phyloP scores from a whole-genome alignment of 2,888 invertebrate genomes.

The Drosophila mayaguana region DNA sequence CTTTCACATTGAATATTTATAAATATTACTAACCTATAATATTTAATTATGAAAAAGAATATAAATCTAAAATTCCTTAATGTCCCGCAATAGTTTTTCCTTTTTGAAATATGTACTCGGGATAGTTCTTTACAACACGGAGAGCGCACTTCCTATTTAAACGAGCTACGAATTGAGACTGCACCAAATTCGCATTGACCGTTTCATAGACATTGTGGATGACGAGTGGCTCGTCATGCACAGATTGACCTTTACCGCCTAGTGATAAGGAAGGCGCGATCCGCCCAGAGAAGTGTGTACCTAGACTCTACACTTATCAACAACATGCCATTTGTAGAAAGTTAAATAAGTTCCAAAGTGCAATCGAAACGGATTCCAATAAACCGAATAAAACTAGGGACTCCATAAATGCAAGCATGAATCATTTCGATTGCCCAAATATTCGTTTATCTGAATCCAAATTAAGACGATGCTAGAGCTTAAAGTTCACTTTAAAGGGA shows the following conservation, averaged over 20 bases:
- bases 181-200: constrained; percentile 50
- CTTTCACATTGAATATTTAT: background rate
- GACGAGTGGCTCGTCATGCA: constrained; percentile 42
- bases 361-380: constrained; percentile 35
- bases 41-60: constrained; percentile 28
- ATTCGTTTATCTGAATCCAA: constrained; percentile 22
- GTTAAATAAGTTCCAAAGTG: constrained; percentile 64
- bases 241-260: constrained; percentile 55
- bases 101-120: background rate
- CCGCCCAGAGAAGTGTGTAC: constrained; percentile 44
- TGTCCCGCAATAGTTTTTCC: background rate
- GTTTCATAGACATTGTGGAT: constrained; percentile 31
- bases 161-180: constrained; percentile 50
- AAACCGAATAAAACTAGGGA: constrained; percentile 45
- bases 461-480: constrained; percentile 5
- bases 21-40: constrained; percentile 57
- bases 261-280: constrained; percentile 52
- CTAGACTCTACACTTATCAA: constrained; percentile 64
- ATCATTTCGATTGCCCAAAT: constrained; percentile 32
- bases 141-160: constrained; percentile 53
- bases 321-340: constrained; percentile 57
- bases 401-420: constrained; percentile 51
- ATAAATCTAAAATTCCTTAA: background rate
- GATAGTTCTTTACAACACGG: background rate
- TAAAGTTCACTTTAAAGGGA: constrained; percentile 27